Conservation (phyloP, 2,888 invertebrate species). For the Drosophila prostipennis region DNA sequence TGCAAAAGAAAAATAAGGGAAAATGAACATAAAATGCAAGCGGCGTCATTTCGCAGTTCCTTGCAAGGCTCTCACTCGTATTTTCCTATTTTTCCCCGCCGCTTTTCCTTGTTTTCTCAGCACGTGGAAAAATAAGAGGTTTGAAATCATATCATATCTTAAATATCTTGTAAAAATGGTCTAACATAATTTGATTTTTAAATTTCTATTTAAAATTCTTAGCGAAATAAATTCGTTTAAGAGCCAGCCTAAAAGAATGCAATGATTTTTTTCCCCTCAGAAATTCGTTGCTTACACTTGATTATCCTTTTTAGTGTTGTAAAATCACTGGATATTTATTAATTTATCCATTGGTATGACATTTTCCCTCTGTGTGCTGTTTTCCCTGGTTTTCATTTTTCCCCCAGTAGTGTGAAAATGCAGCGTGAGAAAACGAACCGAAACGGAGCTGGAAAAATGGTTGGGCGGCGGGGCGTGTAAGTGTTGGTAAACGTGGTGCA, state of each 20-base stretch:
- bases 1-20: conserved; percentile 22
- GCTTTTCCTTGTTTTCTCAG: conserved; percentile 4
- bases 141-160: too few relatives aligned
- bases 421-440: conserved; percentile 47
- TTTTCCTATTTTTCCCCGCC: conserved; percentile 10
- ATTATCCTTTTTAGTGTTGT: too few relatives aligned
- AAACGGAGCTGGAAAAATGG: conserved; percentile 41
- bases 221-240: too few relatives aligned
- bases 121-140: not conserved
- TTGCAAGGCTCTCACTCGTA: conserved; percentile 13
- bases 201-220: too few relatives aligned
- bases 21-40: conserved; percentile 65
- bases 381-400: conserved; percentile 21
- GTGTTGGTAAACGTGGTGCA: conserved; percentile 72
- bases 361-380: not conserved
- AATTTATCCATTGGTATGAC: not conserved
- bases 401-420: conserved; percentile 53
- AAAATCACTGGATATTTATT: not conserved
- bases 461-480: conserved; percentile 57
- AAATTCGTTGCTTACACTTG: too few relatives aligned
- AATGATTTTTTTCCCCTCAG: too few relatives aligned
- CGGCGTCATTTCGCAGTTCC: conserved; percentile 63
- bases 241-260: too few relatives aligned
- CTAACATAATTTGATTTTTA: too few relatives aligned
- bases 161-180: too few relatives aligned